Percentiles rank a stretch among this genome's conserved stretches.
These are phyloP conservation scores for Antennarius striatus DNA, from an alignment of 2,113 vertebrate species.

Conservation along the genomic window DNA sequence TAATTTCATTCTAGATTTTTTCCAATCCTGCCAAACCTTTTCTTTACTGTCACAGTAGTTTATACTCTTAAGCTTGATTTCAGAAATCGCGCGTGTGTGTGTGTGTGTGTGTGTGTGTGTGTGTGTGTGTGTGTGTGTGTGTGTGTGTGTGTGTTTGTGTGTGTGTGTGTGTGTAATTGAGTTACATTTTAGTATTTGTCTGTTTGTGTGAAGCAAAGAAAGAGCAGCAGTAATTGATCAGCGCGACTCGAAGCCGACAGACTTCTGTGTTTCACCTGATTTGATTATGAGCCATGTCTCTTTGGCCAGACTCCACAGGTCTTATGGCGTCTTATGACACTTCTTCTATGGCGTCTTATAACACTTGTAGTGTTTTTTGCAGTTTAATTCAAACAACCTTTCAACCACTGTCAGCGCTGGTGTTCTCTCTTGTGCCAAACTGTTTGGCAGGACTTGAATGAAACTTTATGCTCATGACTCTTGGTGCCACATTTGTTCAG, in stretches of 20 bases:
- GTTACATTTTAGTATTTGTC: neutral
- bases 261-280: constrained; percentile 72
- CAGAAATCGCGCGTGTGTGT: neutral
- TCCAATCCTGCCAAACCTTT: neutral
- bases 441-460: constrained; percentile 44
- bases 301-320: constrained; percentile 57
- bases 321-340: constrained; percentile 41
- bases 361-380: constrained; percentile 36
- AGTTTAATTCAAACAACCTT: constrained; percentile 34
- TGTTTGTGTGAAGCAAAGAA: constrained; percentile 9
- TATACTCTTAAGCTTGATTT: neutral
- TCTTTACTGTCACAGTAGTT: too few relatives aligned
- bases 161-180: neutral
- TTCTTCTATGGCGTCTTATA: constrained; percentile 26
- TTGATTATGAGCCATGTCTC: constrained; percentile 70
- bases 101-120: too few relatives aligned
- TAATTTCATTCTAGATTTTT: neutral
- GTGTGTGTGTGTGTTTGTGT: neutral
- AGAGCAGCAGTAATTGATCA: constrained; percentile 32
- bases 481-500: neutral
- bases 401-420: constrained; percentile 12
- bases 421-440: constrained; percentile 38
- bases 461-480: neutral
- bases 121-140: too few relatives aligned
- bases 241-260: constrained; percentile 65